Evolutionary conservation across 2,113 vertebrate species (phyloP).

Genomic region (Pandion haliaetus): DNA sequence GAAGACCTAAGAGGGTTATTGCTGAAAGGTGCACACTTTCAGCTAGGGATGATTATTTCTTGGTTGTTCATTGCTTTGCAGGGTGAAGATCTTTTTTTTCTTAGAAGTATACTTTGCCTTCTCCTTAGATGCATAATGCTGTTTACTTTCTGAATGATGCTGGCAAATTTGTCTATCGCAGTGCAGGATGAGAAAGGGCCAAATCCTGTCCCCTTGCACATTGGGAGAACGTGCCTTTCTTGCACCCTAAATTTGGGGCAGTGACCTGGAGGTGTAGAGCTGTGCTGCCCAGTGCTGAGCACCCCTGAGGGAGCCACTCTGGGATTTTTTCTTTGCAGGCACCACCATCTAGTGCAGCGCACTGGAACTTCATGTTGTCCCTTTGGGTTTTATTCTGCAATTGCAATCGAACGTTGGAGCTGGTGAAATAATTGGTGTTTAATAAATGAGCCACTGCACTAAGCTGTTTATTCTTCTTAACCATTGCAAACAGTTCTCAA

Average conservation of each 20-base stretch:
- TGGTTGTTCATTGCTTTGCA: neutral
- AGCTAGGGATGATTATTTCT: neutral
- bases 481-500: neutral
- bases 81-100: neutral
- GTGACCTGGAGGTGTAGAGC: neutral
- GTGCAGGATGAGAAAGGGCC: neutral
- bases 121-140: neutral
- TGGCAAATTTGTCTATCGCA: neutral
- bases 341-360: slow-evolving; percentile 9
- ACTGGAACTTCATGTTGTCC: neutral
- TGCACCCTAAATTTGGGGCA: neutral
- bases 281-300: neutral
- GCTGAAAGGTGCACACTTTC: neutral
- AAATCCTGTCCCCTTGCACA: neutral
- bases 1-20: neutral
- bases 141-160: neutral
- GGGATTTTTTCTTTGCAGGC: neutral
- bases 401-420: neutral
- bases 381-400: neutral
- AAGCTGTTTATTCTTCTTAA: neutral
- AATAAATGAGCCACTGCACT: neutral
- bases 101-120: too few species aligned
- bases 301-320: neutral
- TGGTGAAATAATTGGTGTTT: neutral
- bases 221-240: neutral